Conservation (phyloP, 2,888 invertebrate species). For the Nomada ruficornis region DNA sequence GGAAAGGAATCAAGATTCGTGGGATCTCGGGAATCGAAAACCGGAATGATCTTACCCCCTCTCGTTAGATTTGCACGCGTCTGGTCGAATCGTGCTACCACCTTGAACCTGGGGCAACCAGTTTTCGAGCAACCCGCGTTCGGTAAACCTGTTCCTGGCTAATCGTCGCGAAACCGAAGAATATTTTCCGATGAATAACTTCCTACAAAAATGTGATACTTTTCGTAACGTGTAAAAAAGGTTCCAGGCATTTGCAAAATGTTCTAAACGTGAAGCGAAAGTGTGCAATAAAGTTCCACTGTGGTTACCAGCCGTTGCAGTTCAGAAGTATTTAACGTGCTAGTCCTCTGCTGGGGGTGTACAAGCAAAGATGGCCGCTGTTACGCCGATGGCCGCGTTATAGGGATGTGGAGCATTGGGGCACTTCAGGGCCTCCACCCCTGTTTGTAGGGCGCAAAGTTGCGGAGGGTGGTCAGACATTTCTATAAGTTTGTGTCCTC, state of each 20-base stretch:
- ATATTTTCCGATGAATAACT: not conserved
- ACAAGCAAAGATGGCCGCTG: conserved; percentile 56
- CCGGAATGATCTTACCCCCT: conserved; percentile 63
- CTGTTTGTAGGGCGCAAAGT: conserved; percentile 19
- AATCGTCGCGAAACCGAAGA: conserved; percentile 18
- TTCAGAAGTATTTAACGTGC: not conserved
- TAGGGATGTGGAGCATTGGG: conserved; percentile 62
- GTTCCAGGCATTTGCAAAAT: not conserved
- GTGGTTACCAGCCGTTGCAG: not conserved
- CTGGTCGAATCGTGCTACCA: conserved; percentile 32
- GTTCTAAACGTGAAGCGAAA: not conserved
- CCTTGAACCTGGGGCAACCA: conserved; percentile 49
- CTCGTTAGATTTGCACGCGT: conserved; percentile 60
- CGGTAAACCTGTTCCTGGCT: conserved; percentile 52
- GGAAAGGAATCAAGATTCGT: conserved; percentile 60
- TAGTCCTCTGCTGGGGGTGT: conserved; percentile 34
- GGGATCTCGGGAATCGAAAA: conserved; percentile 58
- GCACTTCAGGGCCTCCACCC: conserved; percentile 37
- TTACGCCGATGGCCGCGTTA: conserved; percentile 35
- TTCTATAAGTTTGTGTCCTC: conserved; percentile 36
- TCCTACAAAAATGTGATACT: not conserved
- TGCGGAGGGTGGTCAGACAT: conserved; percentile 35
- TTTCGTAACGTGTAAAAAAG: not conserved
- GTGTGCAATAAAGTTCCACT: not conserved
- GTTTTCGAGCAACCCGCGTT: conserved; percentile 57